A percentile compares a stretch with the other conserved stretches of the same genome.
Evolutionary conservation across 2,888 invertebrate genomes (phyloP).

Genomic region (Mythimna impura): DNA sequence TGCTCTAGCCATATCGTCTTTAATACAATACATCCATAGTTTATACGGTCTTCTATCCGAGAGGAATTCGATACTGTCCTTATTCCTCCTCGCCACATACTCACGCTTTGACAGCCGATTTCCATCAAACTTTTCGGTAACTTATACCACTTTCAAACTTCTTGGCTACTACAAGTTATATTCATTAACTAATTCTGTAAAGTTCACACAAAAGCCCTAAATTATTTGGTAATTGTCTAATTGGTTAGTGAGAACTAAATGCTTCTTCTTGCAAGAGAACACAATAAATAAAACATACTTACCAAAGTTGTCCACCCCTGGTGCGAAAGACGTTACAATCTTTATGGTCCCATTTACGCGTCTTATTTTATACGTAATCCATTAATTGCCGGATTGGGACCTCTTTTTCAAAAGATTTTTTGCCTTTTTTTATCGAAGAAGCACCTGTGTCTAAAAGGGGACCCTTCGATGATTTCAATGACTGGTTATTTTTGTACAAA

Average conservation of each 20-base stretch:
- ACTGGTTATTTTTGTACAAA: slow-evolving; percentile 84
- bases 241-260: not conserved
- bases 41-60: not conserved
- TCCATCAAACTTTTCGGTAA: not conserved
- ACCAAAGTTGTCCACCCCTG: slow-evolving; percentile 49
- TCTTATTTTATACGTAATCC: slow-evolving; percentile 81
- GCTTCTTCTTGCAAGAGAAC: not conserved
- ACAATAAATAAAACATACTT: slow-evolving; percentile 9
- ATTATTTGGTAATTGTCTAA: not conserved
- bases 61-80: not conserved
- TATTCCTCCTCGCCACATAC: not conserved
- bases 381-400: slow-evolving; percentile 84
- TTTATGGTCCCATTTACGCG: slow-evolving; percentile 73
- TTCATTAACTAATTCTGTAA: not conserved
- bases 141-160: not conserved
- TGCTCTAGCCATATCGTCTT: not conserved
- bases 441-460: slow-evolving; percentile 84
- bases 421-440: slow-evolving; percentile 71
- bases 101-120: not conserved
- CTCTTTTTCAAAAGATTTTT: slow-evolving; percentile 71
- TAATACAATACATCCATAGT: not conserved
- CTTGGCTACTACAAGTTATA: no score
- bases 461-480: slow-evolving; percentile 82
- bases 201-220: not conserved
- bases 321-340: slow-evolving; percentile 67